phyloP scores from a whole-genome alignment of 1,140 invertebrate species.

The Ephestia elutella region DNA sequence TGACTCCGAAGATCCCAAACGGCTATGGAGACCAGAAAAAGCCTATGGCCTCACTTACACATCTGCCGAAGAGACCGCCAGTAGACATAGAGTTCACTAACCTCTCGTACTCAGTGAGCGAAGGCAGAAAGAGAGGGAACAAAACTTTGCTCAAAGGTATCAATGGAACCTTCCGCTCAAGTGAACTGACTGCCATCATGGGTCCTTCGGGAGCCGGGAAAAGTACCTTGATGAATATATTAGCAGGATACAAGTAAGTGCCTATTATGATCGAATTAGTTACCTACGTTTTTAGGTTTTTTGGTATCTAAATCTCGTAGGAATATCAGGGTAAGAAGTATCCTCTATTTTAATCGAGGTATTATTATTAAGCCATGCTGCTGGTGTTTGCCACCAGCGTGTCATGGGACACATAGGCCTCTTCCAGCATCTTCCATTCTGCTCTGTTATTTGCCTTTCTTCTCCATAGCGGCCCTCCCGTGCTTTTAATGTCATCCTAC shows the following conservation, averaged over 20 bases:
- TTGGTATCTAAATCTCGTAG: too few relatives aligned
- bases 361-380: too few relatives aligned
- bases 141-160: slow-evolving; percentile 89
- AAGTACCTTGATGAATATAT: slow-evolving; percentile 92
- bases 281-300: neutral
- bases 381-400: too few relatives aligned
- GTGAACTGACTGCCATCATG: slow-evolving; percentile 93
- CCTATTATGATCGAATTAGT: slow-evolving; percentile 4
- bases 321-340: neutral
- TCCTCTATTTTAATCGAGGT: too few relatives aligned
- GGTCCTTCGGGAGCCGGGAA: slow-evolving; percentile 96
- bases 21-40: slow-evolving; percentile 77
- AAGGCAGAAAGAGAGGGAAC: slow-evolving; percentile 84
- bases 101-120: slow-evolving; percentile 88
- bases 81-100: slow-evolving; percentile 92
- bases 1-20: slow-evolving; percentile 81
- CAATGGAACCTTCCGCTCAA: slow-evolving; percentile 86
- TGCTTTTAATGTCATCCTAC: too few relatives aligned
- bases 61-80: slow-evolving; percentile 86
- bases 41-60: slow-evolving; percentile 79
- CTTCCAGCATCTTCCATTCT: too few relatives aligned
- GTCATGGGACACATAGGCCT: too few relatives aligned
- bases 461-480: too few relatives aligned
- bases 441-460: too few relatives aligned
- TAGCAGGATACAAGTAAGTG: slow-evolving; percentile 92